phyloP scores from a whole-genome alignment of 2,113 vertebrate species.

The Leuciscus idus region DNA sequence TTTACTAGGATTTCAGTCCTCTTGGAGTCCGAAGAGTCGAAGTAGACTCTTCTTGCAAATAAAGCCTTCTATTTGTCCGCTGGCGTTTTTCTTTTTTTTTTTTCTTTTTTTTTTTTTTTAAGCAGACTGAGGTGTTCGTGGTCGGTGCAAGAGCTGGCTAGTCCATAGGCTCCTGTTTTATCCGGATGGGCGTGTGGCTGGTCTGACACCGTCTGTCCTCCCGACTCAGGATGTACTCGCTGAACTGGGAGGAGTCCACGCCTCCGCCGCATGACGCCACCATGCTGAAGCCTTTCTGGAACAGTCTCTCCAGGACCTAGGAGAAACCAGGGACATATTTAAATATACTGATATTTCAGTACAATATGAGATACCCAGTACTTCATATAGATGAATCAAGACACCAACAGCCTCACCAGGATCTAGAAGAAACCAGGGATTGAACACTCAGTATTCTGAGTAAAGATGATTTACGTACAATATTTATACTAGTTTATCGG shows the following conservation, averaged over 20 bases:
- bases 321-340: neutral
- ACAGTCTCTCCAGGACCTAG: constrained; percentile 95
- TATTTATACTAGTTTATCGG: neutral
- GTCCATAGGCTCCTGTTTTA: constrained; percentile 99
- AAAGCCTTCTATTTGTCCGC: neutral
- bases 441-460: too few relatives aligned
- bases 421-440: neutral
- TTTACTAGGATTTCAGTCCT: constrained; percentile 38
- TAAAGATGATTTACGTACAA: too few relatives aligned
- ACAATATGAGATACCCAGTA: constrained; percentile 50
- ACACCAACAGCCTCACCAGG: neutral
- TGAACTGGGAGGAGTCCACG: constrained; percentile 99
- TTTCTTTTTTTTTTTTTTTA: neutral
- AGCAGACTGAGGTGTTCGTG: constrained; percentile 27
- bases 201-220: constrained; percentile 90
- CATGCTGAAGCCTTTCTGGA: constrained; percentile 95
- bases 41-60: constrained; percentile 11
- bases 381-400: neutral
- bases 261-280: constrained; percentile 94
- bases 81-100: constrained; percentile 8
- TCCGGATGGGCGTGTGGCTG: constrained; percentile 91
- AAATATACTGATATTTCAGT: constrained; percentile 73
- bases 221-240: constrained; percentile 95
- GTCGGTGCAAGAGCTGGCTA: constrained; percentile 65
- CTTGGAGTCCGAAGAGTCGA: constrained; percentile 7